A percentile compares a stretch with the other conserved stretches of the same genome.
phyloP scores from a whole-genome alignment of 35 echinoderm and acorn worm genomes.

The Anneissia japonica region DNA sequence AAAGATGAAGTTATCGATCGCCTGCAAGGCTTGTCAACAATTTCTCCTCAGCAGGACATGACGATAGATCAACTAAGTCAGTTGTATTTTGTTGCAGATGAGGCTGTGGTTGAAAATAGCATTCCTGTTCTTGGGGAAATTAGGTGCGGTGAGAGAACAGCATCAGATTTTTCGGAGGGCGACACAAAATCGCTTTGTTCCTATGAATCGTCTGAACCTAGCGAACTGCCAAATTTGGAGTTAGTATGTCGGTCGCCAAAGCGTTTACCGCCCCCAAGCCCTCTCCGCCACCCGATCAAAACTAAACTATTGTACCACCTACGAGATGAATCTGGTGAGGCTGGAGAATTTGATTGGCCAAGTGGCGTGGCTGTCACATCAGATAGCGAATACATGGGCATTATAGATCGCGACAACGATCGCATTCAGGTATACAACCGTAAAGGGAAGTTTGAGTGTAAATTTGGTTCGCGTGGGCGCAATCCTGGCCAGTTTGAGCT shows the following conservation, averaged over 20 bases:
- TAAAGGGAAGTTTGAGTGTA: conserved; percentile 95
- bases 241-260: background rate
- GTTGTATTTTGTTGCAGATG: conserved; percentile 78
- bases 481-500: conserved; percentile 90
- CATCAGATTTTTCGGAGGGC: conserved; percentile 65
- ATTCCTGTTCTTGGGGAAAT: conserved; percentile 83
- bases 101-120: conserved; percentile 25
- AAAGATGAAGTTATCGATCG: conserved; percentile 96
- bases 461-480: conserved; percentile 90
- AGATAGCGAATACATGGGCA: conserved; percentile 84
- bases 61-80: conserved; percentile 89
- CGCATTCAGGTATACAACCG: conserved; percentile 94
- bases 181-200: conserved; percentile 83
- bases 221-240: conserved; percentile 34
- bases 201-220: conserved; percentile 71
- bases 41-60: conserved; percentile 92
- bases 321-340: conserved; percentile 88
- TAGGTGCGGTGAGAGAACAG: conserved; percentile 59
- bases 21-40: conserved; percentile 62
- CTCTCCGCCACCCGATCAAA: conserved; percentile 52
- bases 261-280: conserved; percentile 41
- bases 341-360: conserved; percentile 97
- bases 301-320: conserved; percentile 82
- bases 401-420: conserved; percentile 95
- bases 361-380: conserved; percentile 83